A percentile compares a stretch with the other conserved stretches of the same genome.
Evolutionary conservation across 2,113 vertebrate species (phyloP).

Genomic region (Tretioscincus oriximinensis): DNA sequence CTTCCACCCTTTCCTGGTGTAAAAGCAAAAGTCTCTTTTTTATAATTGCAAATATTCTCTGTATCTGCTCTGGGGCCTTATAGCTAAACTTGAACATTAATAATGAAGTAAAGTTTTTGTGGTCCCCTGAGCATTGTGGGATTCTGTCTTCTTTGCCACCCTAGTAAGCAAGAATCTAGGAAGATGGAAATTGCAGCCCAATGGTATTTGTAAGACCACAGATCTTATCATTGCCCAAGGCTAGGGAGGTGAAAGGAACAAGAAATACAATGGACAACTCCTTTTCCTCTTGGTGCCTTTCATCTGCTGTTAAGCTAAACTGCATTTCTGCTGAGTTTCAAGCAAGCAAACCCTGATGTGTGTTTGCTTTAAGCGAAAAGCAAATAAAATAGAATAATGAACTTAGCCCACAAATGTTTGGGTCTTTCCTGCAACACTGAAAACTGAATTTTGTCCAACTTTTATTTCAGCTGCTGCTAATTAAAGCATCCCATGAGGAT

Average conservation of each 20-base stretch:
- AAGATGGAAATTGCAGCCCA: not conserved
- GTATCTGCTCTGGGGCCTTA: no score
- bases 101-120: not conserved
- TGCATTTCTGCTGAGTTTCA: not conserved
- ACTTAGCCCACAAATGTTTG: not conserved
- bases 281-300: not conserved
- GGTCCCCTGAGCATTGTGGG: not conserved
- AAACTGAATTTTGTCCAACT: constrained; percentile 12
- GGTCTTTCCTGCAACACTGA: not conserved
- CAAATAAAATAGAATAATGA: not conserved
- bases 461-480: constrained; percentile 32
- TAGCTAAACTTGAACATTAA: no score
- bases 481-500: constrained; percentile 24
- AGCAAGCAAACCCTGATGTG: not conserved
- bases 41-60: no score
- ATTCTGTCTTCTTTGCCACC: not conserved
- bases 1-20: no score
- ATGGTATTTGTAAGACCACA: not conserved
- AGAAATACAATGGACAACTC: no score
- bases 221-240: no score
- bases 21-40: no score
- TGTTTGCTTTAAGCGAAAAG: not conserved
- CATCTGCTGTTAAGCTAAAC: not conserved
- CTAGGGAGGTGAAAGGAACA: no score
- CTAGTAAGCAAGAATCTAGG: not conserved